phyloP scores from a whole-genome alignment of 37 sponge, comb jelly and placozoan species.

The Eunapius fragilis region DNA sequence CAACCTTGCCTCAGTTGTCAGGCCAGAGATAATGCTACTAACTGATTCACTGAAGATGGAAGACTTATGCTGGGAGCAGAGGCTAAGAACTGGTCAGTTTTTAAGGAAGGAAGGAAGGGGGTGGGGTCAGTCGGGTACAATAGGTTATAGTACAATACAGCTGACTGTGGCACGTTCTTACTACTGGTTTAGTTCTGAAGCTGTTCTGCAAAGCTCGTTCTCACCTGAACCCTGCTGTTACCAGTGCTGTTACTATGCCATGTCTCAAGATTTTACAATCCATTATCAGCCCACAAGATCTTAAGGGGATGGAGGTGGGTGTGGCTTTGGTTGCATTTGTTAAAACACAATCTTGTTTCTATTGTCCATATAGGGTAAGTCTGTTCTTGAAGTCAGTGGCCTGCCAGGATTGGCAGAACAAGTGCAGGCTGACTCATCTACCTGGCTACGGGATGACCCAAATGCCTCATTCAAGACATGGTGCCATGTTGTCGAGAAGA shows the following conservation, averaged over 20 bases:
- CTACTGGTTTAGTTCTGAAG: slow-evolving; percentile 71
- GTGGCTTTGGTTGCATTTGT: no score
- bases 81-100: slow-evolving; percentile 74
- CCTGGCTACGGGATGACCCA: slow-evolving; percentile 55
- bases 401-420: background rate
- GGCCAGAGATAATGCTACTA: slow-evolving; percentile 80
- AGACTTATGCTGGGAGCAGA: slow-evolving; percentile 88
- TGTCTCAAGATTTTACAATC: slow-evolving; percentile 76
- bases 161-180: no score
- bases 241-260: slow-evolving; percentile 81
- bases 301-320: slow-evolving; percentile 2
- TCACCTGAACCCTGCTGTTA: slow-evolving; percentile 81
- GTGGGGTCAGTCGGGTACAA: no score
- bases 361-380: slow-evolving; percentile 1
- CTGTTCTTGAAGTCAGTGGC: slow-evolving; percentile 1
- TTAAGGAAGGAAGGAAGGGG: no score
- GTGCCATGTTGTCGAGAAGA: slow-evolving; percentile 22
- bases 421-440: slow-evolving; percentile 12
- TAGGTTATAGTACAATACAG: no score
- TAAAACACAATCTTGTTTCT: no score
- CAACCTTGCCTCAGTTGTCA: slow-evolving; percentile 71
- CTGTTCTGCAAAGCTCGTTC: slow-evolving; percentile 67
- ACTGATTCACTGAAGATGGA: slow-evolving; percentile 70
- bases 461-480: slow-evolving; percentile 43
- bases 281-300: slow-evolving; percentile 35